phyloP scores from a whole-genome alignment of 2,888 invertebrate species.

The Monopis laevigella region DNA sequence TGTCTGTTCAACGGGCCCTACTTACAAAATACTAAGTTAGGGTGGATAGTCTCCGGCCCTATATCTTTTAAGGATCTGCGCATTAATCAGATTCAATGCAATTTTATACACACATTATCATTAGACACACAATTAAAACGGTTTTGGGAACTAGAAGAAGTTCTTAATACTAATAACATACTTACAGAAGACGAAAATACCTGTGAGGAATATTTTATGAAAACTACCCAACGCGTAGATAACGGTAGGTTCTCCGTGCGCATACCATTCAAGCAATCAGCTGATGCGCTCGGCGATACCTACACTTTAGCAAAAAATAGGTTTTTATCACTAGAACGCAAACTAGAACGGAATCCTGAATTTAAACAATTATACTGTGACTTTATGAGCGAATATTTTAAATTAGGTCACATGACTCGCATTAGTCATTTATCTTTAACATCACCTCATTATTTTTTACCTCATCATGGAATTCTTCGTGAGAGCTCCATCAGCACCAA shows the following conservation, averaged over 20 bases:
- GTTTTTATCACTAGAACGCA: constrained; percentile 18
- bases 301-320: constrained; percentile 16
- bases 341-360: constrained; percentile 12
- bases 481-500: constrained; percentile 17
- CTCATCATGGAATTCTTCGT: constrained; percentile 19
- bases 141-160: constrained; percentile 20
- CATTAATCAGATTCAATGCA: constrained; percentile 15
- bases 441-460: constrained; percentile 17
- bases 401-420: constrained; percentile 19
- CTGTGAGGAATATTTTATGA: constrained; percentile 18
- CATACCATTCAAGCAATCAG: constrained; percentile 18
- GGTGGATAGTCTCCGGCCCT: constrained; percentile 20
- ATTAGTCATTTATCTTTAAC: constrained; percentile 5
- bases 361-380: constrained; percentile 18
- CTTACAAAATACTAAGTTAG: constrained; percentile 19
- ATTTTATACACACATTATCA: constrained; percentile 14
- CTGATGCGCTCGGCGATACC: constrained; percentile 19
- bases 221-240: constrained; percentile 17
- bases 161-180: constrained; percentile 1
- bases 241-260: constrained; percentile 20
- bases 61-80: constrained; percentile 5
- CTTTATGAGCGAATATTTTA: constrained; percentile 17
- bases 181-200: constrained; percentile 12
- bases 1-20: constrained; percentile 17
- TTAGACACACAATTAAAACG: constrained; percentile 14